A percentile compares a stretch with the other conserved stretches of the same genome.
phyloP scores from a whole-genome alignment of 1,140 invertebrate species.

The Procambarus clarkii region DNA sequence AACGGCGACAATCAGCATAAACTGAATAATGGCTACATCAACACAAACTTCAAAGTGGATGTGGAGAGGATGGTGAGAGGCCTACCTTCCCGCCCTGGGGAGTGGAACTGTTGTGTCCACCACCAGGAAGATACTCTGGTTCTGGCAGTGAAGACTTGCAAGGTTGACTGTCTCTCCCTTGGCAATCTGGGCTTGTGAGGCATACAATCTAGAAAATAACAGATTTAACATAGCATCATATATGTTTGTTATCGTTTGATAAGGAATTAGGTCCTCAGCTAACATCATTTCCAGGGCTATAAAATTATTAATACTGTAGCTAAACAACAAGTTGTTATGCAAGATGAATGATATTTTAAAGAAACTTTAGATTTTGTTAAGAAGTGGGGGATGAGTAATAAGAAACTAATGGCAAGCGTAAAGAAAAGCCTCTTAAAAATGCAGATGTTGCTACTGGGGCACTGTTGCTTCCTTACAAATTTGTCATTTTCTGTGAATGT shows the following conservation, averaged over 20 bases:
- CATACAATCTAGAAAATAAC: constrained; percentile 76
- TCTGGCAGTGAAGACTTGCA: constrained; percentile 79
- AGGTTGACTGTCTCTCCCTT: constrained; percentile 80
- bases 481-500: too few relatives aligned
- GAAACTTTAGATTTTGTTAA: too few relatives aligned
- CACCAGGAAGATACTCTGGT: constrained; percentile 80
- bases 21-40: background rate
- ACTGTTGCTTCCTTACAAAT: too few relatives aligned
- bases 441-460: too few relatives aligned
- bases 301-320: too few relatives aligned
- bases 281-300: too few relatives aligned
- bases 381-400: too few relatives aligned
- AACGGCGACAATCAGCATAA: background rate
- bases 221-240: background rate
- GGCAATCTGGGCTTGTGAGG: constrained; percentile 79
- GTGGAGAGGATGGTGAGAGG: background rate
- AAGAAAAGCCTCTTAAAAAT: too few relatives aligned
- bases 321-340: too few relatives aligned
- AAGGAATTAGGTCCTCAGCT: too few relatives aligned
- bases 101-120: constrained; percentile 82
- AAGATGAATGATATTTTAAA: too few relatives aligned
- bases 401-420: too few relatives aligned
- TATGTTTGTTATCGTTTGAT: background rate
- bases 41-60: background rate
- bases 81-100: constrained; percentile 73